Conservation (phyloP, 2,797 vertebrate genomes). For the Pangasius mekongensis region DNA sequence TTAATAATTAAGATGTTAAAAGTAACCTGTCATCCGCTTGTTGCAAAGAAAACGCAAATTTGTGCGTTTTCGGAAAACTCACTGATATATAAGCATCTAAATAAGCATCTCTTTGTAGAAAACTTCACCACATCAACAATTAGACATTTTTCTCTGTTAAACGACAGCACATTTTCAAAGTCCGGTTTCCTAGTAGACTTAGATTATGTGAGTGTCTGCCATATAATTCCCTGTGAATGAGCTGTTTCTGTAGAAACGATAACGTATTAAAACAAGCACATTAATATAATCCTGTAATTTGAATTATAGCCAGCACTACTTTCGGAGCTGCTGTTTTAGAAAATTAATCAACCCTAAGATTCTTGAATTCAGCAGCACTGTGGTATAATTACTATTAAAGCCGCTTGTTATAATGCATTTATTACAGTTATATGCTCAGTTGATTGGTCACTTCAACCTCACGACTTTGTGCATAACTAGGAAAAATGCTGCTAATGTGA, state of each 20-base stretch:
- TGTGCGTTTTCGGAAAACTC: not conserved
- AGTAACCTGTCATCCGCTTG: not conserved
- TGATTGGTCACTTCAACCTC: not conserved
- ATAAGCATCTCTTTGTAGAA: not conserved
- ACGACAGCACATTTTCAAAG: not conserved
- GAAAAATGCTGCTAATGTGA: not conserved
- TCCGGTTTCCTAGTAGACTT: not conserved
- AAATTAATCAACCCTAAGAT: not conserved
- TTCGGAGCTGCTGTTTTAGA: not conserved
- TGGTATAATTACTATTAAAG: not conserved
- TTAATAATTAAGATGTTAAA: not conserved
- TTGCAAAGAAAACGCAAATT: not conserved
- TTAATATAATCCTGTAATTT: not conserved
- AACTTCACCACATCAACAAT: not conserved
- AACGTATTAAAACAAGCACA: too few species aligned
- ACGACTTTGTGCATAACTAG: not conserved
- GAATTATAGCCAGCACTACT: not conserved
- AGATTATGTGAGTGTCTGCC: not conserved
- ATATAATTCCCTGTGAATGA: not conserved
- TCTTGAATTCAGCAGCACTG: not conserved
- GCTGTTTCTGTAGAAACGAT: not conserved
- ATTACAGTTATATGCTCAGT: too few species aligned
- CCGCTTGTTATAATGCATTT: not conserved
- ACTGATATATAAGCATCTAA: too few species aligned
- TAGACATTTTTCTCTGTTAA: not conserved